A percentile compares a stretch with the other conserved stretches of the same genome.
These are phyloP conservation scores for Sebastes elongatus DNA, from an alignment of 2,797 vertebrate species.

Conservation along the genomic window DNA sequence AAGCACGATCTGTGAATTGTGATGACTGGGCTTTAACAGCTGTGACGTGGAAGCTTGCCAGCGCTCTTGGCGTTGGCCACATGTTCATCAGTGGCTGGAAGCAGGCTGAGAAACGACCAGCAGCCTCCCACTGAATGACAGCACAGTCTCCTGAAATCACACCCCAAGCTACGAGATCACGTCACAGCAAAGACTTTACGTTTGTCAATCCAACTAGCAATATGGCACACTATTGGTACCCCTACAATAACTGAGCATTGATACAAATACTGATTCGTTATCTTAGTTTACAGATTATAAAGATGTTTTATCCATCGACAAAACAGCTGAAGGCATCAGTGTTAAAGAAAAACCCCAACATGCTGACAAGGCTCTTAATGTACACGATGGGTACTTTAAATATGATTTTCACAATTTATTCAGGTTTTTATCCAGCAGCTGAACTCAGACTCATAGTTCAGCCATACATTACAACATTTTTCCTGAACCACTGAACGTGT, in stretches of 20 bases:
- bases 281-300: not conserved
- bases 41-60: constrained; percentile 16
- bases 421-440: not conserved
- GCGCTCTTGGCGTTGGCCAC: not conserved
- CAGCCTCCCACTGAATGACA: not conserved
- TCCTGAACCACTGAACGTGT: not conserved
- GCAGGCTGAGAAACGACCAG: not conserved
- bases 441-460: not conserved
- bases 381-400: not conserved
- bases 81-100: not conserved
- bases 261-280: too few relatives aligned
- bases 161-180: not conserved
- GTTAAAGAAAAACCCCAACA: not conserved
- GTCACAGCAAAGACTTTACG: not conserved
- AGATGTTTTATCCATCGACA: not conserved
- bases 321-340: not conserved
- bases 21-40: not conserved
- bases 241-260: not conserved
- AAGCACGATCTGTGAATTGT: constrained; percentile 5
- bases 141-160: not conserved
- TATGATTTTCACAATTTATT: not conserved
- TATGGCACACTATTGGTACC: not conserved
- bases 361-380: not conserved
- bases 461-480: not conserved
- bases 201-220: not conserved